phyloP scores from a whole-genome alignment of 2,888 invertebrate species.

The Acleris sparsana region DNA sequence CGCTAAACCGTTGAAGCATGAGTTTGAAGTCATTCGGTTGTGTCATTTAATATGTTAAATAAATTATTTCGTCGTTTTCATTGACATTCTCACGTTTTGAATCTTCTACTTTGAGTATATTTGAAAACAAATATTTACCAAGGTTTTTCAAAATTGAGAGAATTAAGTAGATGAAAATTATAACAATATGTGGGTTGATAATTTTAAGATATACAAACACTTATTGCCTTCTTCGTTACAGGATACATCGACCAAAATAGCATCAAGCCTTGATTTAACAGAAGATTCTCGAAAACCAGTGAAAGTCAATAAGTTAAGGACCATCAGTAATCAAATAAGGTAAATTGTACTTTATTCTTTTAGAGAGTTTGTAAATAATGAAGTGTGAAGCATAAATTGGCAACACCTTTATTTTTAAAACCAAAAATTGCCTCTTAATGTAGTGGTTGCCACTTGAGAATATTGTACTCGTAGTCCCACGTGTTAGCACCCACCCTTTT shows the following conservation, averaged over 20 bases:
- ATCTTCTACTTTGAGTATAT: too few species aligned
- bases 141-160: too few species aligned
- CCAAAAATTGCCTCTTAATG: too few species aligned
- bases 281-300: slow-evolving; percentile 82
- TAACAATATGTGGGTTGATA: neutral
- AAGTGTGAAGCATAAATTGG: too few species aligned
- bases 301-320: slow-evolving; percentile 87
- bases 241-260: slow-evolving; percentile 85
- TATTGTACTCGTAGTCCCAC: too few species aligned
- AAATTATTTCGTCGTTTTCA: neutral
- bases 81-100: too few species aligned
- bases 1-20: slow-evolving; percentile 38
- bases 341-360: slow-evolving; percentile 49
- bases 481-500: too few species aligned
- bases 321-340: slow-evolving; percentile 91
- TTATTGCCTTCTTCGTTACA: slow-evolving; percentile 51
- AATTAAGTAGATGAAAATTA: too few species aligned
- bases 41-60: neutral
- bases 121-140: too few species aligned
- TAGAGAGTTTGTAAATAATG: neutral
- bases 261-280: slow-evolving; percentile 82
- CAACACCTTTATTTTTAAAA: too few species aligned
- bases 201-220: neutral
- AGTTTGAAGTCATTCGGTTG: neutral
- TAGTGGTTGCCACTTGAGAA: too few species aligned